phyloP scores from a whole-genome alignment of 2,888 invertebrate species.

The Eupithecia insigniata region DNA sequence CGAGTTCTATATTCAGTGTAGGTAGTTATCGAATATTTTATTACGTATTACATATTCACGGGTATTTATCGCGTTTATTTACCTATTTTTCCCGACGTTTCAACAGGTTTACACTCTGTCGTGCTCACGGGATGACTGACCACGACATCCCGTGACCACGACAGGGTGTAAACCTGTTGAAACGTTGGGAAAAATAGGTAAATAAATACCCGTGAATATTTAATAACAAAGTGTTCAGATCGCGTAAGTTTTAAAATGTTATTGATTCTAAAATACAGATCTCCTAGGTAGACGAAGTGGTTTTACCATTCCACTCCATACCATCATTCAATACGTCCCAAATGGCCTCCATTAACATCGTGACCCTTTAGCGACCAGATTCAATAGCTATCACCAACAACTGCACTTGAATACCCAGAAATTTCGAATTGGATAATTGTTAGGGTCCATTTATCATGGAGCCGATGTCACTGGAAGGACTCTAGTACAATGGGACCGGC shows the following conservation, averaged over 20 bases:
- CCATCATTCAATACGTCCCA: no score
- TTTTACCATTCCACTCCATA: neutral
- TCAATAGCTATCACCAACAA: constrained; percentile 40
- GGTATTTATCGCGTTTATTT: no score
- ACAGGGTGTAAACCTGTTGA: no score
- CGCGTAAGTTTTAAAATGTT: no score
- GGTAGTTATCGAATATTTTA: neutral
- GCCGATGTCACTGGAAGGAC: constrained; percentile 70
- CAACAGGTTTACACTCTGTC: no score
- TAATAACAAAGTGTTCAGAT: no score
- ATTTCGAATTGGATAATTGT: constrained; percentile 61
- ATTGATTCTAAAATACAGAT: neutral
- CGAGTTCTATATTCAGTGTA: neutral
- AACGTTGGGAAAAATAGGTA: no score
- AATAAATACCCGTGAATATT: no score
- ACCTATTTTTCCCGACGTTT: no score
- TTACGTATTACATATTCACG: no score
- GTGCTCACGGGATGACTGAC: no score
- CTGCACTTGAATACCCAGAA: constrained; percentile 41
- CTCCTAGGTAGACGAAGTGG: neutral
- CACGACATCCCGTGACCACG: no score
- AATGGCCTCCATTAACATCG: constrained; percentile 29
- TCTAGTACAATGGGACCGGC: constrained; percentile 63
- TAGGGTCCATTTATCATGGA: constrained; percentile 71
- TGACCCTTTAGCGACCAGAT: constrained; percentile 31